Conservation (phyloP, 1,140 invertebrate species). For the Penaeus japonicus region DNA sequence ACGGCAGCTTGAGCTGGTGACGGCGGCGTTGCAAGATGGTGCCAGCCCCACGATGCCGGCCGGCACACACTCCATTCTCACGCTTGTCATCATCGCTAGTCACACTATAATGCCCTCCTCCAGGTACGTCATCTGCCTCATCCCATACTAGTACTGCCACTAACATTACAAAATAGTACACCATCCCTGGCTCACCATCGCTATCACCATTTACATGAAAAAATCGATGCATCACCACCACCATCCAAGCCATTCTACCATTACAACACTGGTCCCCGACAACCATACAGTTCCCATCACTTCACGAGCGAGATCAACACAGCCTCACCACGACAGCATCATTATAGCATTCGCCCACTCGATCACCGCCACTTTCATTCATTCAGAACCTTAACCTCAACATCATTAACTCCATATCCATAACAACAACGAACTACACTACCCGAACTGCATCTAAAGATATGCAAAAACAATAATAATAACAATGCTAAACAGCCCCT, state of each 20-base stretch:
- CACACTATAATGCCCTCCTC: not conserved
- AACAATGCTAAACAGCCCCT: no score
- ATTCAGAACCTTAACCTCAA: no score
- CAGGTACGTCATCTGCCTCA: not conserved
- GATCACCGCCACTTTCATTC: no score
- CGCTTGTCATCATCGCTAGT: not conserved
- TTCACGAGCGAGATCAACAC: no score
- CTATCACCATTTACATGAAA: not conserved
- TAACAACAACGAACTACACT: no score
- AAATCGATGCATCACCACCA: not conserved
- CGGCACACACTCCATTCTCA: not conserved
- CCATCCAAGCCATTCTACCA: not conserved
- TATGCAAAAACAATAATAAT: no score
- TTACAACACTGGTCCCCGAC: not conserved
- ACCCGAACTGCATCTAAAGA: no score
- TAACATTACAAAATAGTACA: not conserved
- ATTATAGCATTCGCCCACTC: no score
- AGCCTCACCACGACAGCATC: no score
- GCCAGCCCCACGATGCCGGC: slow-evolving; percentile 17
- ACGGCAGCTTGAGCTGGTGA: slow-evolving; percentile 30
- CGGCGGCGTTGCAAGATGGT: slow-evolving; percentile 29
- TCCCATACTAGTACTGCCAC: not conserved
- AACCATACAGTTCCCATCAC: not conserved
- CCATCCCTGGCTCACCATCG: slow-evolving; percentile 1
- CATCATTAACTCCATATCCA: no score